Conservation (phyloP, 2,888 invertebrate genomes). For the Netelia virgata region DNA sequence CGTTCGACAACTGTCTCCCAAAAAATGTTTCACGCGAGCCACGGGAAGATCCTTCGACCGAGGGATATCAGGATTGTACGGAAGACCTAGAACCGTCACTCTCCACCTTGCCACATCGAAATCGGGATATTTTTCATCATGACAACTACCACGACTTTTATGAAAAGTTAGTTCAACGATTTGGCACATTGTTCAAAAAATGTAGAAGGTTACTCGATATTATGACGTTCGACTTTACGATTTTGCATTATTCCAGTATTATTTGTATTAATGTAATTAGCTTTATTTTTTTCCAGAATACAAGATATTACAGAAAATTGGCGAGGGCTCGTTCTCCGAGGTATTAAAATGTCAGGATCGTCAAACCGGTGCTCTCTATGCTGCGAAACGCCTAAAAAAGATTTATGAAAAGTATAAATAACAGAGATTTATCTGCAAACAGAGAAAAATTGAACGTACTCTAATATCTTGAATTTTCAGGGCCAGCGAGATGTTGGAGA, state of each 20-base stretch:
- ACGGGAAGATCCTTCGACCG: slow-evolving; percentile 58
- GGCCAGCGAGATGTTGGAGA: slow-evolving; percentile 84
- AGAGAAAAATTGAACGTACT: slow-evolving; percentile 1
- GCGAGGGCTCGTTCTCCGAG: slow-evolving; percentile 90
- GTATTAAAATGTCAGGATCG: slow-evolving; percentile 89
- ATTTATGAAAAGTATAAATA: slow-evolving; percentile 86
- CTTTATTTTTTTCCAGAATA: slow-evolving; percentile 85
- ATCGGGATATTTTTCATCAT: slow-evolving; percentile 51
- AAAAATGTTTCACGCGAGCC: slow-evolving; percentile 61
- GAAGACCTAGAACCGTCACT: slow-evolving; percentile 30
- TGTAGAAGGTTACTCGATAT: slow-evolving; percentile 21
- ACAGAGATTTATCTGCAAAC: slow-evolving; percentile 54
- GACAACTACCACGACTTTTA: slow-evolving; percentile 69
- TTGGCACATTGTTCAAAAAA: slow-evolving; percentile 13
- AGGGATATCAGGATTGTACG: slow-evolving; percentile 53
- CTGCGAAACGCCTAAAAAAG: slow-evolving; percentile 89
- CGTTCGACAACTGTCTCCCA: slow-evolving; percentile 61
- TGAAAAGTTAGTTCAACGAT: slow-evolving; percentile 67
- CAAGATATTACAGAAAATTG: slow-evolving; percentile 88
- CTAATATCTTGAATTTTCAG: slow-evolving; percentile 78
- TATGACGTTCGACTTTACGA: not conserved
- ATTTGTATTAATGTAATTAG: not conserved
- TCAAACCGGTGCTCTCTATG: slow-evolving; percentile 86
- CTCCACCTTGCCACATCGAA: not conserved
- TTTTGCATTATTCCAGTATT: not conserved